Evolutionary conservation across 2,888 invertebrate genomes (phyloP), one percentile per base, ranked within the genome.

Genomic region (Julus scandinavius): DNA sequence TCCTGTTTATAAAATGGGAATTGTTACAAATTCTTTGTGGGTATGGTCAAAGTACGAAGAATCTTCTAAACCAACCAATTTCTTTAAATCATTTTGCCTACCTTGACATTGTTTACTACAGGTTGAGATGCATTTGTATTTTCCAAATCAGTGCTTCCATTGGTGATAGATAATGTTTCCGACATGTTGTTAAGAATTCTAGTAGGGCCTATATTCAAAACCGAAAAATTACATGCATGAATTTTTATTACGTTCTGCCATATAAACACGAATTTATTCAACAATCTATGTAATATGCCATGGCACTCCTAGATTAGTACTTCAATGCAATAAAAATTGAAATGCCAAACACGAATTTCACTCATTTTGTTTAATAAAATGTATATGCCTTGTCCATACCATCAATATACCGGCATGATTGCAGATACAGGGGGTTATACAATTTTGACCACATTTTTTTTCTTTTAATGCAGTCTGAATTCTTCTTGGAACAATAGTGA

Each of bases 191-290:
- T 29, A 72, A 72, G 72, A 72, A 29, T 72, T 11, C 72, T 11
- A 72, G n/a, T n/a, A 29, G 72, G 72, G 72, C 72, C 72, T 72
- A 72, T 29, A 72, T 72, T 29, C 29, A 72, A 72, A 72, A 72
- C 29, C 72, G 72, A 72, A 72, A 72, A 72, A 63, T 72, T 72
- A 72, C 29, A 72, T 29, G 72, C 72, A 72, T 72, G 72, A 72
- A 72, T 29, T 72, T 72, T n/a, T 29, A 72, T 72, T 72, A 29
- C 29, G n/a, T n/a, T n/a, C n/a, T 72, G 29, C 1, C 1, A 45
- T 45, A 45, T 45, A 45, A 45, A 45, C 45, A 5, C 7, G 45
- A 7, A 7, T 45, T 45, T 45, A 5, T 45, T 7, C 45, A 45
- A 45, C 7, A 29, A 29, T 29, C 29, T 29, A 29, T 29, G 29